phyloP scores from a whole-genome alignment of 2,113 vertebrate genomes.

The Serinus canaria region DNA sequence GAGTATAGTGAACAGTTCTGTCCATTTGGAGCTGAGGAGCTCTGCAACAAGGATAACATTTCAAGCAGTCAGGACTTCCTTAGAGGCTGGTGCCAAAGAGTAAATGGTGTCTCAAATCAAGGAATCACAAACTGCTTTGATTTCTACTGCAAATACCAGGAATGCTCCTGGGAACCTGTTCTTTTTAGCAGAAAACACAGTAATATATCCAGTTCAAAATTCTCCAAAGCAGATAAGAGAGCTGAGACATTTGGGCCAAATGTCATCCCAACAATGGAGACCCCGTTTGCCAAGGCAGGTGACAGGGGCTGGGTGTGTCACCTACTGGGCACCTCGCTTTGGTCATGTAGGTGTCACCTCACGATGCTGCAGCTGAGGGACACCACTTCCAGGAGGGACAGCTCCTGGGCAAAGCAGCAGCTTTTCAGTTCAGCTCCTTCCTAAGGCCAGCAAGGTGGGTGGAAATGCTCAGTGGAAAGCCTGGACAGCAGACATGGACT shows the following conservation, averaged over 20 bases:
- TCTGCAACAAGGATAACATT: neutral
- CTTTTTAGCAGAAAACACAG: neutral
- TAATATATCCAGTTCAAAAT: neutral
- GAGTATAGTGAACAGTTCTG: neutral
- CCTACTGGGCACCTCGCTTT: neutral
- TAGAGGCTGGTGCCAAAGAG: neutral
- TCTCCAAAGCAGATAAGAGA: neutral
- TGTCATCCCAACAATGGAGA: neutral
- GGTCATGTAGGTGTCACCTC: neutral
- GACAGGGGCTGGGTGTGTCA: neutral
- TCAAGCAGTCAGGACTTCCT: neutral
- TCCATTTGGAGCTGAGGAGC: neutral
- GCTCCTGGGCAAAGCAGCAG: neutral
- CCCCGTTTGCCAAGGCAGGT: neutral
- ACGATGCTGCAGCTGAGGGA: neutral
- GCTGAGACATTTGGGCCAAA: neutral
- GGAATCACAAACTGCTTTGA: neutral
- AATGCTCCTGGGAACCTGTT: neutral
- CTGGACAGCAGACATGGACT: neutral
- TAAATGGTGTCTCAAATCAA: neutral
- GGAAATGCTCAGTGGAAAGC: neutral
- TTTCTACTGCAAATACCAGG: neutral
- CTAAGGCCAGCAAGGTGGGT: neutral
- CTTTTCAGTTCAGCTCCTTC: neutral
- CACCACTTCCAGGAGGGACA: neutral